phyloP scores from a whole-genome alignment of 2,797 vertebrate species.

The Periophthalmus magnuspinnatus region DNA sequence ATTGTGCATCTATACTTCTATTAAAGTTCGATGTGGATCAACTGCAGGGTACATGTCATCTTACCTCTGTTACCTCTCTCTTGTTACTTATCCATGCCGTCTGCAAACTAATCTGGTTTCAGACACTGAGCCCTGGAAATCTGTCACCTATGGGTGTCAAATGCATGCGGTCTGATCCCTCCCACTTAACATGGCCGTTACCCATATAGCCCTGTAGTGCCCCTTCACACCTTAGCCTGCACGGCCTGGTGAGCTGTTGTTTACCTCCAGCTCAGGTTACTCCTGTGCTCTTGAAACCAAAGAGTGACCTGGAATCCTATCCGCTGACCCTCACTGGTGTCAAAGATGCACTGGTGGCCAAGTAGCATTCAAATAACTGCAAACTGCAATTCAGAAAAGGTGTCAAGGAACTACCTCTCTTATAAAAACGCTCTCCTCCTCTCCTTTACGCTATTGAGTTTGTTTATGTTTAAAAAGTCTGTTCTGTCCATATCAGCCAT shows the following conservation, averaged over 20 bases:
- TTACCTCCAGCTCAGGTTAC: conserved; percentile 65
- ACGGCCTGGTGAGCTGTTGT: conserved; percentile 49
- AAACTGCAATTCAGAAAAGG: neutral
- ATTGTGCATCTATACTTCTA: neutral
- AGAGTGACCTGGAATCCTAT: conserved; percentile 65
- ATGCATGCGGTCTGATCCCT: conserved; percentile 36
- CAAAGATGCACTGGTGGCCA: conserved; percentile 30
- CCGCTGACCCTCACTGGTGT: conserved; percentile 39
- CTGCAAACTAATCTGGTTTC: conserved; percentile 44
- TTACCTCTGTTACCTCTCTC: conserved; percentile 45
- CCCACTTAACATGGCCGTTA: conserved; percentile 17
- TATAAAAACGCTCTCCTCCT: no score
- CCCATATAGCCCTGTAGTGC: conserved; percentile 35
- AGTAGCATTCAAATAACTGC: conserved; percentile 28
- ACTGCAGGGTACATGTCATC: conserved; percentile 6
- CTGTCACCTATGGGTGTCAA: conserved; percentile 62
- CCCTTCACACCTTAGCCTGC: conserved; percentile 45
- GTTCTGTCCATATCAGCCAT: neutral
- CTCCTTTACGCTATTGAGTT: no score
- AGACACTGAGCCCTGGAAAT: conserved; percentile 45
- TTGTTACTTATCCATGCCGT: conserved; percentile 29
- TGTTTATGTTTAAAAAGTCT: no score
- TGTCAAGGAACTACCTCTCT: no score
- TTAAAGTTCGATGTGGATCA: conserved; percentile 1
- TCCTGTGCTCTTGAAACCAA: conserved; percentile 60